These are phyloP conservation scores for Poicephalus meyeri DNA, from an alignment of 2,113 vertebrate species.

Conservation along the genomic window DNA sequence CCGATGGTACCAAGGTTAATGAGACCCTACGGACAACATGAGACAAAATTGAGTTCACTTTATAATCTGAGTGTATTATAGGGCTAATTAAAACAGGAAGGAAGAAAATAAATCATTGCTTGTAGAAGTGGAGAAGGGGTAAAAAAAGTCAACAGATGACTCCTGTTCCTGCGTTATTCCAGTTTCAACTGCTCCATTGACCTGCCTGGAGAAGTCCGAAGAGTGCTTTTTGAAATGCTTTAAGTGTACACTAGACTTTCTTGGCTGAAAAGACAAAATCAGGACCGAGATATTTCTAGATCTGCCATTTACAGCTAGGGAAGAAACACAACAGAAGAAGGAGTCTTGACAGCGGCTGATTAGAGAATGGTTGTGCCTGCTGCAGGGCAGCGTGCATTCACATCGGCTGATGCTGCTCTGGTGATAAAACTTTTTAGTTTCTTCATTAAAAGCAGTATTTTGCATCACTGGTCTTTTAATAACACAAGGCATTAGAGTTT, in stretches of 20 bases:
- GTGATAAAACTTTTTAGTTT: neutral
- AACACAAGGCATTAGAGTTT: neutral
- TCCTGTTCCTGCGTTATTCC: neutral
- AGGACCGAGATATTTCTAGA: neutral
- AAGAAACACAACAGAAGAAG: neutral
- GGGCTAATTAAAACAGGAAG: conserved; percentile 37
- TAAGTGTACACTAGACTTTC: neutral
- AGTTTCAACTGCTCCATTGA: neutral
- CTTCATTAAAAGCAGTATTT: neutral
- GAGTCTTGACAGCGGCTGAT: neutral
- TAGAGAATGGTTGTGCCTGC: neutral
- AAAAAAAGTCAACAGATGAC: neutral
- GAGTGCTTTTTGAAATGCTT: neutral
- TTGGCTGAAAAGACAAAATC: neutral
- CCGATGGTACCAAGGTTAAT: neutral
- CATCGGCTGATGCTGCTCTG: neutral
- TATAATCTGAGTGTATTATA: conserved; percentile 13
- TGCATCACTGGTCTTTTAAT: neutral
- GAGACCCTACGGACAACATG: conserved; percentile 23
- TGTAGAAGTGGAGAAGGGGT: neutral
- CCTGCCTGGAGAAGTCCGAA: neutral
- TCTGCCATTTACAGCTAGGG: neutral
- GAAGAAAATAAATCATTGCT: conserved; percentile 34
- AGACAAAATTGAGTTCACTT: conserved; percentile 12
- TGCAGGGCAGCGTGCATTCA: neutral